Conservation (phyloP, 2,113 vertebrate genomes). For the Origma solitaria region DNA sequence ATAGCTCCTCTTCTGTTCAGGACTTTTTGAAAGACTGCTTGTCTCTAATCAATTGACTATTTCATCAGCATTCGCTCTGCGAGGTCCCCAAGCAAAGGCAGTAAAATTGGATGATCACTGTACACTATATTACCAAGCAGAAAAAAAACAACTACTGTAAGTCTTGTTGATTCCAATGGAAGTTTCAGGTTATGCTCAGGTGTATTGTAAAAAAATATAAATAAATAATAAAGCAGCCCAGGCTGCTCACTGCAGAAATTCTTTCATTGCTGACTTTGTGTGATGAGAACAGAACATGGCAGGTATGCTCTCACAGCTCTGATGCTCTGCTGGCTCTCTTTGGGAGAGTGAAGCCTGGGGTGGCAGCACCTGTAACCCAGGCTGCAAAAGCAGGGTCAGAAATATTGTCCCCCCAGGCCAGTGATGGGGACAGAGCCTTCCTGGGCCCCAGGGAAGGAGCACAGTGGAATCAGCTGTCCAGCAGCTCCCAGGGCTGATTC, state of each 20-base stretch:
- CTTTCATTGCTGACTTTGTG: neutral
- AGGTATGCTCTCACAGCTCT: neutral
- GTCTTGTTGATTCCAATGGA: neutral
- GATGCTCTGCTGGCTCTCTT: neutral
- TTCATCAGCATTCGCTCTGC: neutral
- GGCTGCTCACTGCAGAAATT: neutral
- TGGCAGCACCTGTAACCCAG: neutral
- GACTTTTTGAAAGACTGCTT: constrained; percentile 29
- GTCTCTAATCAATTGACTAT: constrained; percentile 58
- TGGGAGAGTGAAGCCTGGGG: neutral
- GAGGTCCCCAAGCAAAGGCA: constrained; percentile 25
- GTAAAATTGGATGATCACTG: constrained; percentile 31
- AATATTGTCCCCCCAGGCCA: neutral
- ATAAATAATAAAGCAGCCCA: neutral
- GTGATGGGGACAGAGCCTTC: neutral
- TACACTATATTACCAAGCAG: neutral
- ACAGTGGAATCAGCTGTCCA: neutral
- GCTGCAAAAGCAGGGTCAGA: neutral
- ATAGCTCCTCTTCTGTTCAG: constrained; percentile 2
- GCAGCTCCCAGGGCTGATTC: neutral
- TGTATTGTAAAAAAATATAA: neutral
- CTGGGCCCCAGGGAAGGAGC: neutral
- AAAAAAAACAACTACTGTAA: neutral
- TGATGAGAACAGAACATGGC: neutral
- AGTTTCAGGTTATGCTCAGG: neutral